Evolutionary conservation across 2,113 vertebrate species (phyloP).

Genomic region (Lophura nycthemera): DNA sequence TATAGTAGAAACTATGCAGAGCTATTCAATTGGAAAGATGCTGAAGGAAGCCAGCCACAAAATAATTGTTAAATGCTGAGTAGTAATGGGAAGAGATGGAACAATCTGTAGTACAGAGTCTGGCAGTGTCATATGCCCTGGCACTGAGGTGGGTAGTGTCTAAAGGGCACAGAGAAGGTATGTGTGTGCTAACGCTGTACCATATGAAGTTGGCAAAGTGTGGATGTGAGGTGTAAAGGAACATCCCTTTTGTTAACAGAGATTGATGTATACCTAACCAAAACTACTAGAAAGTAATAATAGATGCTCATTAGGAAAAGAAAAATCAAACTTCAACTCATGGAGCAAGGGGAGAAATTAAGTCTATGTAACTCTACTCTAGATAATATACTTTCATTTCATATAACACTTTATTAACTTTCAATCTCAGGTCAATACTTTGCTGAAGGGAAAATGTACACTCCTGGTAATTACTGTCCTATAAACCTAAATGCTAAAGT

Average conservation of each 20-base stretch:
- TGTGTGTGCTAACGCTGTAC: background rate
- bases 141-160: background rate
- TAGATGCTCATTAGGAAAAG: background rate
- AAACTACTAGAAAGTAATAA: background rate
- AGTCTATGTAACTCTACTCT: background rate
- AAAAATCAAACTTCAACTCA: background rate
- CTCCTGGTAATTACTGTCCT: slow-evolving; percentile 44
- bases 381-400: background rate
- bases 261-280: background rate
- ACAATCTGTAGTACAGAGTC: background rate
- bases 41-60: background rate
- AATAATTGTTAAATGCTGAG: background rate
- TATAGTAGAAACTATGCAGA: background rate
- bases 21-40: background rate
- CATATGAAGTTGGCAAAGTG: no score
- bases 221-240: background rate
- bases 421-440: slow-evolving; percentile 40
- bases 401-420: background rate
- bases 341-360: background rate
- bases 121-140: background rate
- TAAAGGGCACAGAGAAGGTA: accelerated
- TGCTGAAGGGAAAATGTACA: slow-evolving; percentile 23
- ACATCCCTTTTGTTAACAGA: background rate
- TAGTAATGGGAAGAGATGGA: background rate
- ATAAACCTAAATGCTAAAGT: slow-evolving; percentile 55